Evolutionary conservation across 2,113 vertebrate species (phyloP).

Genomic region (Myotis davidii): DNA sequence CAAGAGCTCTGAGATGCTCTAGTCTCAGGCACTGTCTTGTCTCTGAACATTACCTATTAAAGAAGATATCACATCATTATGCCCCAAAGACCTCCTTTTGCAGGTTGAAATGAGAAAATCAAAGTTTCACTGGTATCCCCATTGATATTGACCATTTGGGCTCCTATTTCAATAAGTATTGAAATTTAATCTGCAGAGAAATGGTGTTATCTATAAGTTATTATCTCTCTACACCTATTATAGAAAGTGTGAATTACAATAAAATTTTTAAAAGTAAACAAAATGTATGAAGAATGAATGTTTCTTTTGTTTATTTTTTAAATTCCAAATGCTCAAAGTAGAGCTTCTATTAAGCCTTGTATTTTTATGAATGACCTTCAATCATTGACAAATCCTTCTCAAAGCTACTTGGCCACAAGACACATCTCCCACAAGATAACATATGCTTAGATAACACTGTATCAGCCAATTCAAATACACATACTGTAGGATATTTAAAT

Average conservation of each 20-base stretch:
- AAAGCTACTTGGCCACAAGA: constrained; percentile 55
- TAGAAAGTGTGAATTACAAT: constrained; percentile 52
- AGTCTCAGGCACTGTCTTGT: constrained; percentile 36
- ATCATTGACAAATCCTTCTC: constrained; percentile 62
- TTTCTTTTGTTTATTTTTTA: background rate
- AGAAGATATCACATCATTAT: constrained; percentile 80
- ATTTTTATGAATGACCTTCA: constrained; percentile 45
- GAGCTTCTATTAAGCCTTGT: constrained; percentile 38
- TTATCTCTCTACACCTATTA: constrained; percentile 59
- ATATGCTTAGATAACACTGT: constrained; percentile 61
- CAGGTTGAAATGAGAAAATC: constrained; percentile 85
- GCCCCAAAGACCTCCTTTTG: constrained; percentile 85
- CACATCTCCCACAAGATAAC: constrained; percentile 41
- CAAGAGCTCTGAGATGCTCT: constrained; percentile 54
- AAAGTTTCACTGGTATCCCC: constrained; percentile 81
- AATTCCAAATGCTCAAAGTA: constrained; percentile 58
- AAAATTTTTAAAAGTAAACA: constrained; percentile 61
- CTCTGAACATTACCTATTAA: constrained; percentile 70
- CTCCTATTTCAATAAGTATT: constrained; percentile 51
- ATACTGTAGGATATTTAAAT: constrained; percentile 58
- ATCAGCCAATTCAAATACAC: constrained; percentile 49
- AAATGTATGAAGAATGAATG: constrained; percentile 29
- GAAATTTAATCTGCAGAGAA: constrained; percentile 72
- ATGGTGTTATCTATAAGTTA: constrained; percentile 47
- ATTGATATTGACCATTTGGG: constrained; percentile 82